Conservation (phyloP, 2,888 invertebrate species). For the Chloromyia formosa region DNA sequence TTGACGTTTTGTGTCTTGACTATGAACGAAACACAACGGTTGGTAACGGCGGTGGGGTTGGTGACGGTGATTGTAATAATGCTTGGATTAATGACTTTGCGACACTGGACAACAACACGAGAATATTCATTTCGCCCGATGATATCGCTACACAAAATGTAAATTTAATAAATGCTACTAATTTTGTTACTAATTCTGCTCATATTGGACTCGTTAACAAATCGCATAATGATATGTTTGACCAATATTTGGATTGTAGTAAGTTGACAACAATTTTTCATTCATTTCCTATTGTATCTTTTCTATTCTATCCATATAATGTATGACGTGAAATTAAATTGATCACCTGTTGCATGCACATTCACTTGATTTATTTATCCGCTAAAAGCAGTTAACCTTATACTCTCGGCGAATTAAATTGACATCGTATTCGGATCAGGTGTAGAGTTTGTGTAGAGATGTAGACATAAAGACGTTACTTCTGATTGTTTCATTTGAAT, state of each 20-base stretch:
- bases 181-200: constrained; percentile 35
- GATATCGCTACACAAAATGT: constrained; percentile 38
- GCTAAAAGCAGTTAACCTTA: constrained; percentile 27
- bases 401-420: background rate
- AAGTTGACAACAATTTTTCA: constrained; percentile 53
- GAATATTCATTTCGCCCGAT: background rate
- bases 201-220: constrained; percentile 44
- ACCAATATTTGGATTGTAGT: constrained; percentile 61
- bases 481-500: too few relatives aligned
- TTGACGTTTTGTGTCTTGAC: constrained; percentile 15
- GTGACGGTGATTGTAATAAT: constrained; percentile 33
- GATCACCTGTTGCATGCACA: constrained; percentile 27
- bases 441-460: too few relatives aligned
- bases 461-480: too few relatives aligned
- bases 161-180: constrained; percentile 38
- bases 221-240: constrained; percentile 53
- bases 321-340: background rate
- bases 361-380: background rate
- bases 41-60: background rate
- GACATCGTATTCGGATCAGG: background rate
- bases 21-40: background rate
- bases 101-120: constrained; percentile 11
- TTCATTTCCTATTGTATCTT: constrained; percentile 13
- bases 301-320: background rate
- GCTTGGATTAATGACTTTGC: constrained; percentile 38